A percentile compares a stretch with the other conserved stretches of the same genome.
Evolutionary conservation across 2,797 vertebrate genomes (phyloP).

Genomic region (Okamejei kenojei): DNA sequence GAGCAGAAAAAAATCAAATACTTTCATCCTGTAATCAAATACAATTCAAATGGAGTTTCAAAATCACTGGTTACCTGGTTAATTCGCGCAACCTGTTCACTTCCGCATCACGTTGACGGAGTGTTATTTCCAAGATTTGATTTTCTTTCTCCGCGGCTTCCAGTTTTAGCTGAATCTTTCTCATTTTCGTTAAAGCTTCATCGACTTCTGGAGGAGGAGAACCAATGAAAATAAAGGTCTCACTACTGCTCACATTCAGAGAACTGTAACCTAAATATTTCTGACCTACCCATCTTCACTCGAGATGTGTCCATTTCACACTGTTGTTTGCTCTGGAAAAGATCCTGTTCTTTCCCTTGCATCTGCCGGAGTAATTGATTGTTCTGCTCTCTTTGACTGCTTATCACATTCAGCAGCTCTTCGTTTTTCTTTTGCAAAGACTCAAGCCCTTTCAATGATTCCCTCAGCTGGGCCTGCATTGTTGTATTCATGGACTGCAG

Average conservation of each 20-base stretch:
- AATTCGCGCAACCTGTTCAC: constrained; percentile 60
- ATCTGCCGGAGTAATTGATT: constrained; percentile 52
- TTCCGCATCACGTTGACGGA: constrained; percentile 70
- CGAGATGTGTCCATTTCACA: constrained; percentile 55
- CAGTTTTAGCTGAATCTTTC: constrained; percentile 59
- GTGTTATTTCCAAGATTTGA: constrained; percentile 58
- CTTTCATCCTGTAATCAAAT: no score
- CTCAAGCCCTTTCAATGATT: constrained; percentile 60
- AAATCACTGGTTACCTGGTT: constrained; percentile 56
- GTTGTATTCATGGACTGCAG: constrained; percentile 61
- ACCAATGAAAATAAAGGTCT: not conserved
- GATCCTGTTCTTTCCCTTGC: constrained; percentile 59
- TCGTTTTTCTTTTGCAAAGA: constrained; percentile 66
- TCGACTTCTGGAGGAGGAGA: constrained; percentile 52
- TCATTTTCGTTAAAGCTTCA: constrained; percentile 60
- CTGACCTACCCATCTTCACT: constrained; percentile 62
- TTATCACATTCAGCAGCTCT: constrained; percentile 61
- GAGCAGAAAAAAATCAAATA: no score
- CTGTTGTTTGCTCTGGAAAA: constrained; percentile 61
- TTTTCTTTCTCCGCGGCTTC: constrained; percentile 67
- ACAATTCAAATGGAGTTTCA: not conserved
- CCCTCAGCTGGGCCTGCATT: constrained; percentile 66
- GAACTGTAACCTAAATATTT: not conserved
- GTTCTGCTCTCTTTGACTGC: constrained; percentile 60
- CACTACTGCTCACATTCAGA: not conserved